Evolutionary conservation across 2,797 vertebrate genomes (phyloP).

Genomic region (Echeneis naucrates): DNA sequence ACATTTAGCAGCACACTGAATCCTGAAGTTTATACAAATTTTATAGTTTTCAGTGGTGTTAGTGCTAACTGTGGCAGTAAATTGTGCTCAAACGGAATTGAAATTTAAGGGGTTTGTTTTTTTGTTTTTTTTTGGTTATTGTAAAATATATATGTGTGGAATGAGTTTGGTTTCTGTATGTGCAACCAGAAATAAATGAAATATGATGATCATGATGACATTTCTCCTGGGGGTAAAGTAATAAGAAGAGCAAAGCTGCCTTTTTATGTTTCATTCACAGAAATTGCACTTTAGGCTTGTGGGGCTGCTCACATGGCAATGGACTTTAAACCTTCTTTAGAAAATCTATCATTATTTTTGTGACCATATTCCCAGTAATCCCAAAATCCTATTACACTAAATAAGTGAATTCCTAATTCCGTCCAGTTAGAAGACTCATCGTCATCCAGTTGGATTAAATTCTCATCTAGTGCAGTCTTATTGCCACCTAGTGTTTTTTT

Average conservation of each 20-base stretch:
- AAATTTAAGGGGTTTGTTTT: too few species aligned
- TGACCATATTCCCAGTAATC: conserved; percentile 48
- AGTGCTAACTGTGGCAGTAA: too few species aligned
- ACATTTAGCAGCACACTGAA: too few species aligned
- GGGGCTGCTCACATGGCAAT: neutral
- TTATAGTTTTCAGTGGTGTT: too few species aligned
- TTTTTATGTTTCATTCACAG: neutral
- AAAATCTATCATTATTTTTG: conserved; percentile 36
- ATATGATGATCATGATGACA: too few species aligned
- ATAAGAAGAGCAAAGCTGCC: neutral
- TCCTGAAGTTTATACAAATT: too few species aligned
- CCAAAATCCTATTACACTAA: conserved; percentile 51
- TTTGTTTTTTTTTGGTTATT: too few species aligned
- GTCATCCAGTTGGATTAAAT: conserved; percentile 44
- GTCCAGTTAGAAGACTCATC: conserved; percentile 37
- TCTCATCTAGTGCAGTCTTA: conserved; percentile 35
- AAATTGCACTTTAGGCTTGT: neutral
- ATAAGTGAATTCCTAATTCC: conserved; percentile 43
- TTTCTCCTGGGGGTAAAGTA: too few species aligned
- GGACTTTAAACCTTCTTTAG: conserved; percentile 7
- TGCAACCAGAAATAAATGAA: too few species aligned
- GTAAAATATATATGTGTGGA: too few species aligned
- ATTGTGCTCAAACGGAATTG: too few species aligned
- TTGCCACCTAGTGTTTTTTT: conserved; percentile 18
- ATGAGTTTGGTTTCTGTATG: too few species aligned